Base-by-base conservation (phyloP, 2,888 invertebrate genomes). In the Bibio marci region DNA sequence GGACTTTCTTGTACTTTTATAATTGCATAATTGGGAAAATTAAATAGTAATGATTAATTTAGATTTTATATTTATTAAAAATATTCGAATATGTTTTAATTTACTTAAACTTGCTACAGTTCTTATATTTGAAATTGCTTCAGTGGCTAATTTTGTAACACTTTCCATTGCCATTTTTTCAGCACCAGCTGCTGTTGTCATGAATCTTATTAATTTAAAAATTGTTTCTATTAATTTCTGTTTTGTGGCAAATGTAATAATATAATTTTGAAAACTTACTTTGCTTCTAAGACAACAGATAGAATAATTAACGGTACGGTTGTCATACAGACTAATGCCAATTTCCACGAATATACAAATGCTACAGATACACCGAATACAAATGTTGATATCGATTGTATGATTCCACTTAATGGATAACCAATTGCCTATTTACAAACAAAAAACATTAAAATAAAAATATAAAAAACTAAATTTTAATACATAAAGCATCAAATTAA, bases 91-190 rank as follows among this genome's bases (percentile, higher is more conserved):
- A 12, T 11, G 15, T 27, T 36, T 10, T 11, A 12, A 11, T 22
- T 30, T 38, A 41, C 41, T 71, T 39, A 80, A 66, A 26, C 77
- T 73, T 1, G 71, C 72, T 7, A 79, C 73, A 0, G 81, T 81
- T 31, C 78, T 65, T 8, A 82, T 76, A 49, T 80, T 79, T 2
- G 69, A 64, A 31, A 82, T 77, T 0, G 80, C 78, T 47, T 82
- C 81, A 0, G 78, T 72, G 1, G 80, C 81, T 17, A 80, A 73
- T 35, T 76, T 75, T 5, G 74, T 75, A 0, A 79, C 77, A 30
- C 64, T 64, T 49, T 80, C 74, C 15, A 76, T 66, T 1, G 76
- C 73, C 42, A 64, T 63, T 41, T 79, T 68, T 46, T 79, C 78
- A 1, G 66, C 58, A 2, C 69, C 54, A 22, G 73, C 64, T 4